Base-by-base conservation (phyloP, 2,113 vertebrate species). In the Cyanoliseus patagonus region DNA sequence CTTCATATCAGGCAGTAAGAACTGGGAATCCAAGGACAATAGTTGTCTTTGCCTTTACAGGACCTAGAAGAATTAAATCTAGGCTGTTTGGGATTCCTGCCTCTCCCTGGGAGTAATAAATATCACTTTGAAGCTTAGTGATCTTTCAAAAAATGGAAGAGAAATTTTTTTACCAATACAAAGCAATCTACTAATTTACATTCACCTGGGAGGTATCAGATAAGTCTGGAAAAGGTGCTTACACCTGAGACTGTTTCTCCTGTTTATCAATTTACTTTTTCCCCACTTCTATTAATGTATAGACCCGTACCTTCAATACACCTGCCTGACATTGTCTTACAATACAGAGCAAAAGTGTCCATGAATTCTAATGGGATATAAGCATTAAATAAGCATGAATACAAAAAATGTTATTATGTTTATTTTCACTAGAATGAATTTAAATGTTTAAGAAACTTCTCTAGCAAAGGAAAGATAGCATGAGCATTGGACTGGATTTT, bases 351-450 rank as follows among this genome's bases (percentile, higher is more conserved):
- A 88, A 86, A 88, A 7, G 19, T 3, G 9, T 17, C 12, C 16
- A 28, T 51, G 3, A 61, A 47, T 51, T 59, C 8, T 80, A 76
- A 44, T 61, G 12, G 33, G 2, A 66, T 52, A 23, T 16, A 64
- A 66, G 6, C 20, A 52, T 35, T 49, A 88, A 46, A 37, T 13
- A 64, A 10, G 5, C 24, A 14, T 22, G 16, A 42, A n/a, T 66
- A 46, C 0, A 0, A 63, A 83, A 67, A 67, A 35, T 0, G 5
- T 20, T 42, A 39, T 30, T 39, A 2, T 47, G 8, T 39, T 70
- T 72, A 35, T 73, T 88, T 57, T 80, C 61, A 59, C 18, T 74
- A 23, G 22, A 83, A 86, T 4, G 37, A 66, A 73, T 10, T 10
- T 39, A 69, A 83, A 88, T 41, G 4, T 7, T 66, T 55, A 52